Evolutionary conservation across 2,888 invertebrate genomes (phyloP), one percentile per base, ranked within the genome.

Genomic region (Schizaphis graminum): DNA sequence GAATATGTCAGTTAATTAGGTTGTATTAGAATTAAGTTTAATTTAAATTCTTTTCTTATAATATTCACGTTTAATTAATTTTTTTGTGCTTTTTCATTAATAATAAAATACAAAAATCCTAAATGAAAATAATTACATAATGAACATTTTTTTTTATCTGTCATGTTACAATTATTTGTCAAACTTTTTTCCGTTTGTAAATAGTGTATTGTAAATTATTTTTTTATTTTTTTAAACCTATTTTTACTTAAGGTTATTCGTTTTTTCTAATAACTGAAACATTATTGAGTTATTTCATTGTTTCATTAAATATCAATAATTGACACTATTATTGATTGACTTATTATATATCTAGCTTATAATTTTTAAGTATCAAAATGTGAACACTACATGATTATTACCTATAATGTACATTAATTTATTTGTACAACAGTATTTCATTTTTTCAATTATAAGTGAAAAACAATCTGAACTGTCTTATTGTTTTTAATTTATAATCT

Each of bases 141-240:
- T 89, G 13, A 44, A 57, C 11, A 56, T 57, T 89, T 92, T 67
- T 67, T 88, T 88, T 56, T 89, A 28, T 93, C 49, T 67, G 77
- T 77, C 41, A 44, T 77, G 87, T 88, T 93, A 47, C 89, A 93
- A 61, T 93, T 94, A 94, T 94, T 94, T 94, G 93, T 90, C 93
- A 94, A 94, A 94, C 93, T 94, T 90, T 93, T 53, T 86, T 90
- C 26, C 41, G 93, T 94, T 94, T 94, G 93, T 94, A 90, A 89
- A 94, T 94, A 94, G 67, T 94, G 85, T 94, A 89, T 89, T 93
- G 85, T 93, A 93, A 93, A 90, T 90, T 49, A 85, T 61, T 94
- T 93, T 93, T 93, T 86, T 86, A 53, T 85, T 93, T 93, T 89
- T 93, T 89, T 84, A 84, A 89, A 77, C 49, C 26, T 35, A 77